These are phyloP conservation scores for Triplophysa siluroides DNA, from an alignment of 2,113 vertebrate genomes.

Conservation along the genomic window DNA sequence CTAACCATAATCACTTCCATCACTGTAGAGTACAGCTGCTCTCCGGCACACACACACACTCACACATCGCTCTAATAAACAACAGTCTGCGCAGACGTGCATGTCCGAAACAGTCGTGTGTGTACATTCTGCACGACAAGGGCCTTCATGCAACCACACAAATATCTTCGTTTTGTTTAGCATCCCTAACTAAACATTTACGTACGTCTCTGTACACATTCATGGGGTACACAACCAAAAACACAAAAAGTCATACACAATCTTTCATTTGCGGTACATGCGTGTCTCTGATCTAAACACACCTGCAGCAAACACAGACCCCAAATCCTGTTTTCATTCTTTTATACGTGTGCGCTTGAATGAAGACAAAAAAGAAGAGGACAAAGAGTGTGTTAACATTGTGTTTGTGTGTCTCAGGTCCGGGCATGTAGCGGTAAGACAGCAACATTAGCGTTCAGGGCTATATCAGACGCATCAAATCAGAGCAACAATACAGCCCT, in stretches of 20 bases:
- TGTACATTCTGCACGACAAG: neutral
- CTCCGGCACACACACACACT: slow-evolving; percentile 20
- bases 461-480: slow-evolving; percentile 38
- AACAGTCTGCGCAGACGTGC: slow-evolving; percentile 12
- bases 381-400: slow-evolving; percentile 24
- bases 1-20: slow-evolving; percentile 45
- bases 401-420: slow-evolving; percentile 30
- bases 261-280: neutral
- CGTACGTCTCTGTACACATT: slow-evolving; percentile 4
- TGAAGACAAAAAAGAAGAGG: slow-evolving; percentile 18
- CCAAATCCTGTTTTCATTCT: neutral
- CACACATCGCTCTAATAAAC: neutral
- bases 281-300: neutral
- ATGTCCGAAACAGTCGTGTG: neutral
- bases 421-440: slow-evolving; percentile 23
- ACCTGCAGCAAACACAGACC: slow-evolving; percentile 22
- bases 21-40: slow-evolving; percentile 21
- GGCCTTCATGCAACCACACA: slow-evolving; percentile 11
- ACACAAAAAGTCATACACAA: neutral
- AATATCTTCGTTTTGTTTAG: slow-evolving; percentile 14
- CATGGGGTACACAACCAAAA: neutral
- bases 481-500: slow-evolving; percentile 35
- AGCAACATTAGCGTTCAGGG: slow-evolving; percentile 30
- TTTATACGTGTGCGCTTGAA: neutral
- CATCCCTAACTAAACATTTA: neutral